Percentiles rank a stretch among this genome's conserved stretches.
Evolutionary conservation across 2,113 vertebrate species (phyloP).

Genomic region (Sclerurus mexicanus): DNA sequence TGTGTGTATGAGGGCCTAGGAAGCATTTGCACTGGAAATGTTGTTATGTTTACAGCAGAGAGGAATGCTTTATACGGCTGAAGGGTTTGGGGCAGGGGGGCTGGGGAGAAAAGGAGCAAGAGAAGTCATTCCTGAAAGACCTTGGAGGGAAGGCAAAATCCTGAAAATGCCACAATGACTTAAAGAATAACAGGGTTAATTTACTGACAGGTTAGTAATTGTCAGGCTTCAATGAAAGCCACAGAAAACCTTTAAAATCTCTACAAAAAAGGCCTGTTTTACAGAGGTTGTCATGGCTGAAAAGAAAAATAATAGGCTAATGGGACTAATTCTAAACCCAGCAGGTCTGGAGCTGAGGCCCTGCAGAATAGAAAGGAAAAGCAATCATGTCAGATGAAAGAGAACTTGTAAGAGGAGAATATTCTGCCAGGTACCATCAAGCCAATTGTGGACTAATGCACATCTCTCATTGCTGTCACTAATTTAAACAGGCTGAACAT

Average conservation of each 20-base stretch:
- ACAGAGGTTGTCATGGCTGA: constrained; percentile 25
- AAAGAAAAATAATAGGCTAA: constrained; percentile 45
- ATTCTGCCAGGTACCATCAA: constrained; percentile 28
- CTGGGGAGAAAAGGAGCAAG: background rate
- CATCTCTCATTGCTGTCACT: constrained; percentile 7
- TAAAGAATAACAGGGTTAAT: background rate
- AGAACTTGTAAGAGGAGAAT: constrained; percentile 10
- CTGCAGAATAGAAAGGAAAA: constrained; percentile 22
- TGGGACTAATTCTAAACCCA: constrained; percentile 43
- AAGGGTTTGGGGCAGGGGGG: background rate
- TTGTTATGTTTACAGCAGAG: background rate
- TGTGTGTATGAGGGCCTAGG: background rate
- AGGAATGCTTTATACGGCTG: background rate
- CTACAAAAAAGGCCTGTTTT: background rate
- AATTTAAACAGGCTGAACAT: constrained; percentile 43
- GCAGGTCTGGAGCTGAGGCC: constrained; percentile 11
- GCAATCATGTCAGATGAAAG: constrained; percentile 36
- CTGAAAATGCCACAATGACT: background rate
- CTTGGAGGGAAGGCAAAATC: background rate
- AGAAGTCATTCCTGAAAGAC: constrained; percentile 3
- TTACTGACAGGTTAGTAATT: background rate
- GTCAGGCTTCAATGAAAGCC: constrained; percentile 8
- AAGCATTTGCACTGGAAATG: background rate
- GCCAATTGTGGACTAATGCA: constrained; percentile 40
- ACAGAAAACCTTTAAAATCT: constrained; percentile 36